Evolutionary conservation across 2,797 vertebrate genomes (phyloP), one percentile per base, ranked within the genome.

Genomic region (Dromococcyx pavoninus): DNA sequence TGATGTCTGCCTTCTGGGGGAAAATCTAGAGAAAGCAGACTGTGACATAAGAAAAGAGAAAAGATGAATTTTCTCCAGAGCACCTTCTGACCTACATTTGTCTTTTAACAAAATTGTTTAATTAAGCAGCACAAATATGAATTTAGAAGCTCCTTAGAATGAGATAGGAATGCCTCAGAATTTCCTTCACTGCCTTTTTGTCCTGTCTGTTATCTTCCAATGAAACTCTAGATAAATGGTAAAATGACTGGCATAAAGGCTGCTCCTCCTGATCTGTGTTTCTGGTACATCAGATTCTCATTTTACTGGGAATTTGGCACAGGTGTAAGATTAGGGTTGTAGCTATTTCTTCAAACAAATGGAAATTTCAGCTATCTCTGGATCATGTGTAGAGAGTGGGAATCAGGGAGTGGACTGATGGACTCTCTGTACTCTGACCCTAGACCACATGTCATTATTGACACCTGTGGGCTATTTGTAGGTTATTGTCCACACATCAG

Each of bases 301-400:
- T 69, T 91, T 77, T 46, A 44, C 15, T 44, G 12, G 10, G n/a
- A 89, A 76, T 66, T 70, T 43, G 22, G 9, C 27, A 35, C n/a
- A 66, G 13, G 4, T 0, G 0, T 37, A 72, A 30, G 1, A 51
- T 37, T 50, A 53, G 22, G 1, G 7, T 24, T 86, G 12, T n/a
- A 90, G 11, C 7, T 39, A 58, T 69, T 56, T 8, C 25, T 71
- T 77, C 44, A 74, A 60, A 25, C 43, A 9, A 50, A 23, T 41
- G 41, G 54, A 74, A 44, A 50, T 33, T 46, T 60, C 56, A n/a
- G 2, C 18, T 79, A 3, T 11, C 30, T 33, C 53, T 77, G 32
- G 22, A 53, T 60, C 13, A 18, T 35, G 8, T 50, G 74, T 67
- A 33, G 16, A 37, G 7, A 13, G 2, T 4, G 88, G 32, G 25